Evolutionary conservation across 2,113 vertebrate species (phyloP).

Genomic region (Rana temporaria): DNA sequence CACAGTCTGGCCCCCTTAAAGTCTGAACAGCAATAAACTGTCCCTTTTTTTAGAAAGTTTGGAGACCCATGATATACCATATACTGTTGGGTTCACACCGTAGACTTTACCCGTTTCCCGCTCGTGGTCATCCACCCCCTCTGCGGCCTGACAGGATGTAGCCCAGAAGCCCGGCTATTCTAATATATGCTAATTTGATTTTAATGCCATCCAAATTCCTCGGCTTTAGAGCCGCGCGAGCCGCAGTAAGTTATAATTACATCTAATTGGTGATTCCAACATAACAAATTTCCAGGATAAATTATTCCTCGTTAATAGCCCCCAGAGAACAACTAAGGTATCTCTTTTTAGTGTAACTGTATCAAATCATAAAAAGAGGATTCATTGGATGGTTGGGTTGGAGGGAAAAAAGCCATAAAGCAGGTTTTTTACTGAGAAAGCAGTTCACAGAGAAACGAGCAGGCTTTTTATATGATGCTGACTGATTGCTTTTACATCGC

Average conservation of each 20-base stretch:
- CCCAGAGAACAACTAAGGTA: constrained; percentile 64
- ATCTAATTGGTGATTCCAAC: constrained; percentile 78
- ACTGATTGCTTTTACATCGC: neutral
- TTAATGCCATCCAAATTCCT: constrained; percentile 73
- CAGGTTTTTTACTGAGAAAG: neutral
- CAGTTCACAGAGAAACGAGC: neutral
- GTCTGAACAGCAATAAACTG: too few relatives aligned
- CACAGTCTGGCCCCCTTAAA: too few relatives aligned
- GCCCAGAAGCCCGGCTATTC: constrained; percentile 57
- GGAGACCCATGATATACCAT: too few relatives aligned
- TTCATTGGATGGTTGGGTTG: constrained; percentile 46
- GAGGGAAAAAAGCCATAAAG: neutral
- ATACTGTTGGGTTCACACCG: neutral
- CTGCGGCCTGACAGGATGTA: neutral
- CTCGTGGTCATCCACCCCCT: neutral
- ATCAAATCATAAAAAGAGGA: constrained; percentile 49
- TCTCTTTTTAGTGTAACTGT: constrained; percentile 32
- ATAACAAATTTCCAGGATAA: constrained; percentile 78
- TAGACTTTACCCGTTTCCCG: too few relatives aligned
- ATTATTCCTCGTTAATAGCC: constrained; percentile 77
- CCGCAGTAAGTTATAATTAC: constrained; percentile 74
- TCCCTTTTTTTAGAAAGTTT: too few relatives aligned
- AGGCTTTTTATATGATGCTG: neutral
- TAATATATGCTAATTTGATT: constrained; percentile 77
- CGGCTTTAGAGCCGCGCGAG: constrained; percentile 62